Evolutionary conservation across 2,888 invertebrate species (phyloP).

Genomic region (Beris morrisii): DNA sequence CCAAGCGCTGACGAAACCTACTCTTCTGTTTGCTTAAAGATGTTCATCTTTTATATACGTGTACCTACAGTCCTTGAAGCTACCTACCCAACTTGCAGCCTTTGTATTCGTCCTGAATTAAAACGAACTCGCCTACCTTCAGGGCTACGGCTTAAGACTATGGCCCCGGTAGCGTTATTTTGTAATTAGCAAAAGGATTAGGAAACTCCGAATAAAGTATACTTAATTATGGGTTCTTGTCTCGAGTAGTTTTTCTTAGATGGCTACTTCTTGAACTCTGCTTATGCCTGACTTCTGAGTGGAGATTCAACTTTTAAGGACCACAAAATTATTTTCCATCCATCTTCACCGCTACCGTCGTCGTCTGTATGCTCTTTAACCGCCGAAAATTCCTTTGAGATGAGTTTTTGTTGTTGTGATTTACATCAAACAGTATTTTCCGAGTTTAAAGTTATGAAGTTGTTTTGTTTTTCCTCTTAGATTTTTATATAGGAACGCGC

Average conservation of each 20-base stretch:
- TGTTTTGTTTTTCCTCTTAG: too few species aligned
- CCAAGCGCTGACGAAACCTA: neutral
- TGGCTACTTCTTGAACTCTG: conserved; percentile 5
- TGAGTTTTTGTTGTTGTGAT: conserved; percentile 1
- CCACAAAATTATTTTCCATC: neutral
- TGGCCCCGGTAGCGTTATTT: conserved; percentile 16
- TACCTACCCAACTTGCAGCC: conserved; percentile 4
- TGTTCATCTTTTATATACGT: neutral
- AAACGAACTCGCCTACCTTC: conserved; percentile 3
- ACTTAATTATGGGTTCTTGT: conserved; percentile 29
- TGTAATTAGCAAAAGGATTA: conserved; percentile 29
- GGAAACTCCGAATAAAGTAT: conserved; percentile 24
- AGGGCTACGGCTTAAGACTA: conserved; percentile 10
- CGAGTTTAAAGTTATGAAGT: too few species aligned
- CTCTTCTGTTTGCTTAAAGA: conserved; percentile 3
- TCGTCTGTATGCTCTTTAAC: neutral
- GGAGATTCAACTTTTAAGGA: conserved; percentile 8
- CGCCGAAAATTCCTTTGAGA: conserved; percentile 12
- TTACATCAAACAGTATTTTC: too few species aligned
- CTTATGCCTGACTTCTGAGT: neutral
- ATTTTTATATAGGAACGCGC: too few species aligned
- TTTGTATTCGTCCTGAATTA: conserved; percentile 8
- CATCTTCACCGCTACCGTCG: neutral
- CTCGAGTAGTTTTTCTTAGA: conserved; percentile 20
- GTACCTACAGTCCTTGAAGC: neutral